Conservation (phyloP, 2,113 vertebrate genomes). For the Echinops telfairi region DNA sequence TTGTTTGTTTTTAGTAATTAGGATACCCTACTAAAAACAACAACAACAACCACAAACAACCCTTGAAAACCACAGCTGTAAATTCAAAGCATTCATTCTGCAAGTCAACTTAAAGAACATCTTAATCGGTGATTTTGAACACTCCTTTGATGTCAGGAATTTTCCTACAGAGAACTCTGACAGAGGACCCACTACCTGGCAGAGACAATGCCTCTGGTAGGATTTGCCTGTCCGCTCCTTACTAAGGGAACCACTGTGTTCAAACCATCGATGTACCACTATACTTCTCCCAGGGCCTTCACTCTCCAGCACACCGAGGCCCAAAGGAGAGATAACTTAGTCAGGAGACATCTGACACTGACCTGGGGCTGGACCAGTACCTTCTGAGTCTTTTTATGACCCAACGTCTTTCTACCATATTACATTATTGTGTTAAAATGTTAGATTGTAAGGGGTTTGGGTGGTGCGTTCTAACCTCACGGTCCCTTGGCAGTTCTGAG, state of each 20-base stretch:
- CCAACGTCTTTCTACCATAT: constrained; percentile 6
- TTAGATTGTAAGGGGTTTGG: neutral
- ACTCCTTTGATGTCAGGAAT: constrained; percentile 12
- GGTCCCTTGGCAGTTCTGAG: constrained; percentile 25
- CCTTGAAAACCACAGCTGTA: neutral
- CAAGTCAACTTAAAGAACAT: constrained; percentile 37
- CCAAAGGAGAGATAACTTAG: constrained; percentile 22
- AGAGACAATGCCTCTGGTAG: neutral
- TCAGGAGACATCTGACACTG: neutral
- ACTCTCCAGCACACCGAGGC: neutral
- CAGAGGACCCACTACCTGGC: neutral
- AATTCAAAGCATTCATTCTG: constrained; percentile 43
- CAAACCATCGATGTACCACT: neutral
- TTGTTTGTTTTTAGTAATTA: neutral
- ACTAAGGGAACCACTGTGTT: neutral
- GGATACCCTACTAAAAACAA: neutral
- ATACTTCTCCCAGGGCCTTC: neutral
- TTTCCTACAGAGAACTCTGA: constrained; percentile 32
- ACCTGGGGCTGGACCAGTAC: neutral
- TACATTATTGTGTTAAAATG: constrained; percentile 27
- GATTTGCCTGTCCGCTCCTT: neutral
- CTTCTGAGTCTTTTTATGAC: constrained; percentile 23
- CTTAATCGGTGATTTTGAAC: neutral
- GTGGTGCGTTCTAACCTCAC: neutral
- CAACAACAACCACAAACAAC: too few relatives aligned